Evolutionary conservation across 2,888 invertebrate species (phyloP).

Genomic region (Rhamnusium bicolor): DNA sequence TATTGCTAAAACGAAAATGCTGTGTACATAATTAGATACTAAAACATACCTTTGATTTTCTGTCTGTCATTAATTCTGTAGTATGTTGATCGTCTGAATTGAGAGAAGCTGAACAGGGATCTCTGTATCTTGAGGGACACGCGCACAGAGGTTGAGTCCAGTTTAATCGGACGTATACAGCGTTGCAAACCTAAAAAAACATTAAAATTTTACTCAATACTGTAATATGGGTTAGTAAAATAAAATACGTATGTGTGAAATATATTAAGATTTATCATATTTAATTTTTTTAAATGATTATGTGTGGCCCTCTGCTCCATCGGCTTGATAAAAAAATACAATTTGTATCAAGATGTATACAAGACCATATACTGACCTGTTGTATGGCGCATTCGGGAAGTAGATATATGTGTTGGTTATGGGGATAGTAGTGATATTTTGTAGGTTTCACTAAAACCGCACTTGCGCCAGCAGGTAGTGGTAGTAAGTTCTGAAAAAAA

Average conservation of each 20-base stretch:
- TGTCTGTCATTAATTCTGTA: constrained; percentile 89
- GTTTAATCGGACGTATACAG: constrained; percentile 92
- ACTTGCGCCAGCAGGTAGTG: constrained; percentile 79
- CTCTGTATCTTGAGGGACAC: constrained; percentile 89
- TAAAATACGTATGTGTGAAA: too few relatives aligned
- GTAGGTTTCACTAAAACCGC: constrained; percentile 88
- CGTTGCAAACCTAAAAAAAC: constrained; percentile 85
- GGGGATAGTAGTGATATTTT: constrained; percentile 94
- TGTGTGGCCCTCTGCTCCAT: too few relatives aligned
- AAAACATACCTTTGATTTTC: constrained; percentile 82
- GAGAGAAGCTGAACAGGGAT: constrained; percentile 92
- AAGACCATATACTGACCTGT: constrained; percentile 80
- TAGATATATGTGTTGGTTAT: constrained; percentile 93
- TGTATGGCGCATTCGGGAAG: constrained; percentile 95
- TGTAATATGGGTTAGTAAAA: too few relatives aligned
- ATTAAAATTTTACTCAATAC: too few relatives aligned
- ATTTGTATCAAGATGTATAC: too few relatives aligned
- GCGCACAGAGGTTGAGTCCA: constrained; percentile 95
- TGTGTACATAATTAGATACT: constrained; percentile 30
- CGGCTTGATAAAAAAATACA: too few relatives aligned
- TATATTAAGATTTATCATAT: too few relatives aligned
- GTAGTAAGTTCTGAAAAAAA: constrained; percentile 75
- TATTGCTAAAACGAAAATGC: neutral
- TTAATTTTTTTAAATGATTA: too few relatives aligned
- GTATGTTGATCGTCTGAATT: constrained; percentile 94